Percentiles rank a stretch among this genome's conserved stretches.
Evolutionary conservation across 2,797 vertebrate species (phyloP).

Genomic region (Chromis chromis): DNA sequence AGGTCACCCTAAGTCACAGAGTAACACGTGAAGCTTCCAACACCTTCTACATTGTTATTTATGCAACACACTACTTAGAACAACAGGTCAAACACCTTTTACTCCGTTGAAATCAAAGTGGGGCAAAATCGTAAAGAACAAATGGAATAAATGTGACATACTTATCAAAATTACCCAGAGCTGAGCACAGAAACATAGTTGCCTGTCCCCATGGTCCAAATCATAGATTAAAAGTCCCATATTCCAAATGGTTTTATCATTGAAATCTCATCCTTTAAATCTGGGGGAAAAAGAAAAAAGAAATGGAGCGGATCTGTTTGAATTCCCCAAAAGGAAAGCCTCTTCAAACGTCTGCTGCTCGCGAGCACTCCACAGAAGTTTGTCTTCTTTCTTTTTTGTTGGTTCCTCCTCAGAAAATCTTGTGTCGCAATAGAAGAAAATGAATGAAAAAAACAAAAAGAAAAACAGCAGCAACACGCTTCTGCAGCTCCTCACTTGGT

Average conservation of each 20-base stretch:
- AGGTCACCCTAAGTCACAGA: background rate
- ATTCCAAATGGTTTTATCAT: conserved; percentile 81
- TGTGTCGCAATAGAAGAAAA: conserved; percentile 38
- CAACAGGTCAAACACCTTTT: conserved; percentile 33
- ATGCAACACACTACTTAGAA: conserved; percentile 6
- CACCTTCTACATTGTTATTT: background rate
- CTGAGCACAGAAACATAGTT: conserved; percentile 67
- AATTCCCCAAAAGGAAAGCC: conserved; percentile 38
- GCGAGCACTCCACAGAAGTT: conserved; percentile 47
- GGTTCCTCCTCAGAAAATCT: conserved; percentile 37
- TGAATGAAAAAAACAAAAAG: conserved; percentile 12
- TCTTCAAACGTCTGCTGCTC: conserved; percentile 40
- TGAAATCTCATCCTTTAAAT: conserved; percentile 75
- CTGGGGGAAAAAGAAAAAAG: conserved; percentile 7
- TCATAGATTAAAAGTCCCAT: conserved; percentile 84
- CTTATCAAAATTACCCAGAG: conserved; percentile 83
- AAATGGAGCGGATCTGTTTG: conserved; percentile 34
- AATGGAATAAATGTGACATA: conserved; percentile 78
- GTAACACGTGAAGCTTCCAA: too few species aligned
- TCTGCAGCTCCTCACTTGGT: conserved; percentile 40
- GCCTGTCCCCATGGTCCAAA: conserved; percentile 78
- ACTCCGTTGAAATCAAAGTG: conserved; percentile 29
- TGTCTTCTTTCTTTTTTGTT: background rate
- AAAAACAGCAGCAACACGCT: conserved; percentile 16
- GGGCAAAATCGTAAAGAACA: conserved; percentile 35